These are phyloP conservation scores for Danio jaintianensis DNA, from an alignment of 2,797 vertebrate genomes.

Conservation along the genomic window DNA sequence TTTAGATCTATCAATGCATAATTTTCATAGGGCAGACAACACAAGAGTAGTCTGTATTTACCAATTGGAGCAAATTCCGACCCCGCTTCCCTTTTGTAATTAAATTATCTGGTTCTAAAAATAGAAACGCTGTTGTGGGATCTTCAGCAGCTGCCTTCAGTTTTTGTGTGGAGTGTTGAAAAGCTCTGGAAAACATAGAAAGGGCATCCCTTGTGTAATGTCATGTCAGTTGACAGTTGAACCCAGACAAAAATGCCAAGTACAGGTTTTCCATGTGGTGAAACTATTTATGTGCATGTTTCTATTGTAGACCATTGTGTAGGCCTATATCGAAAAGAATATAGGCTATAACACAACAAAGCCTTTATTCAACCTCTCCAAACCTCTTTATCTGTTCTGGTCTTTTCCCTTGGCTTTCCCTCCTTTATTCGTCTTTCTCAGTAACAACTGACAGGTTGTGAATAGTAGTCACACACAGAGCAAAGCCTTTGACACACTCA, in stretches of 20 bases:
- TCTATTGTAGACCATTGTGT: background rate
- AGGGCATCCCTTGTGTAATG: background rate
- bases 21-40: background rate
- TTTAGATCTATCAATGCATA: background rate
- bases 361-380: conserved; percentile 10
- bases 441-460: conserved; percentile 46
- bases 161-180: background rate
- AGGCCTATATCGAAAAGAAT: background rate
- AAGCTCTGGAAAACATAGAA: background rate
- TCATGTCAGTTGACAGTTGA: background rate
- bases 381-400: conserved; percentile 9
- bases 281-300: background rate
- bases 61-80: background rate
- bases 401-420: background rate
- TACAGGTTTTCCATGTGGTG: background rate
- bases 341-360: background rate
- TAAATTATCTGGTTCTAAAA: background rate
- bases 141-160: background rate
- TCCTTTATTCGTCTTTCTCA: conserved; percentile 15
- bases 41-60: background rate
- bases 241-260: background rate
- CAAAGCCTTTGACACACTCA: conserved; percentile 25
- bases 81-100: background rate
- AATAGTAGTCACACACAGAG: conserved; percentile 48
- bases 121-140: background rate